Base-by-base conservation (phyloP, 2,888 invertebrate genomes). In the Balanococcus diminutus region DNA sequence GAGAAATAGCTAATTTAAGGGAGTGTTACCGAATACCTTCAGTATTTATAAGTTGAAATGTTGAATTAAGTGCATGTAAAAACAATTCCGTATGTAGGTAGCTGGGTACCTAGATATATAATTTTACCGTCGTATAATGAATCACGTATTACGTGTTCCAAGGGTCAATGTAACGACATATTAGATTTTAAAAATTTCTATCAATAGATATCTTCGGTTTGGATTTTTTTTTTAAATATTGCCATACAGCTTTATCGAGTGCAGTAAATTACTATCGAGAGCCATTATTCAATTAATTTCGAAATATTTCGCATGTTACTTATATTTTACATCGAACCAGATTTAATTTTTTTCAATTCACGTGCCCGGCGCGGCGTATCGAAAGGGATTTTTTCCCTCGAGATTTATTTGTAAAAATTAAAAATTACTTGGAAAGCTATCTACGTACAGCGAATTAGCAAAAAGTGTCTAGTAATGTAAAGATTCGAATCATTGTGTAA, bases 401-500 rank as follows among this genome's bases (percentile, higher is more conserved):
- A n/a, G n/a, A n/a, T n/a, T n/a, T n/a, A n/a, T n/a, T n/a, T n/a
- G n/a, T n/a, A n/a, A n/a, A n/a, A n/a, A n/a, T n/a, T 36, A 36
- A 36, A 36, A 36, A 6, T 36, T 6, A 36, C 36, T 36, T 14
- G 14, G 51, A 51, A 51, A 51, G 51, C 51, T 51, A 51, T 19
- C 22, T 11, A 16, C 72, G 22, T 72, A 28, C 22, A n/a, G n/a
- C n/a, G n/a, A n/a, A n/a, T n/a, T n/a, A n/a, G n/a, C n/a, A n/a
- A n/a, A n/a, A n/a, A n/a, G n/a, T n/a, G n/a, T 72, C 14, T 28
- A 75, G 5, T 28, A 5, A 19, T n/a, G 32, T 19, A 81, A 39
- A 75, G 72, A 25, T 28, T 28, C 31, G 79, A 31, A 32, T 81
- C 25, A 42, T 25, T 67, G 81, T 81, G 36, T 81, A 81, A 46